Base-by-base conservation (phyloP, 2,797 vertebrate genomes). In the Furcifer pardalis region DNA sequence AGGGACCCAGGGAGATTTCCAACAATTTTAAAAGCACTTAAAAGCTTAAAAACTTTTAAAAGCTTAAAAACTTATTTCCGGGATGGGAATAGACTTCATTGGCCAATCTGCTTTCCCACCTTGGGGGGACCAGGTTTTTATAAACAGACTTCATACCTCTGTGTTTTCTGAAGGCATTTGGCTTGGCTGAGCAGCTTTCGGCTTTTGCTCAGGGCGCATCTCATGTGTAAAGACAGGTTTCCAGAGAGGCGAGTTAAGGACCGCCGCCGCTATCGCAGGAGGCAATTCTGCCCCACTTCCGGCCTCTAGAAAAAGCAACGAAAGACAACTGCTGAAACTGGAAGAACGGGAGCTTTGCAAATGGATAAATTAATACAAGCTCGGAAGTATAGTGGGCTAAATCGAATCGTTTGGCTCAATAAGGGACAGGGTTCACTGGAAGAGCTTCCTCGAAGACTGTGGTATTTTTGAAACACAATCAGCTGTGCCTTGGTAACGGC, bases 221-320 rank as follows among this genome's bases (percentile, higher is more conserved):
- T 97, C 98, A 40, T 99, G 97, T 88, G 97, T 96, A 93, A 99
- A 98, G 91, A 99, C 95, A n/a, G 97, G 97, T 93, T 98, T 99
- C 99, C 99, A 99, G 56, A 99, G 92, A 30, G 97, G 97, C 44
- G 97, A 99, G 78, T 96, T 96, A 88, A 99, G 96, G 92, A 99
- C 96, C 42, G 97, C 96, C 6, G 96, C 92, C 92, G 98, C 96
- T 95, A 98, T 97, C 84, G 96, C 92, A 6, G 96, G 90, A 72
- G 97, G 95, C 84, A 98, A 94, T 52, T 98, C 97, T 93, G 96
- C 95, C 44, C 97, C 93, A 23, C 93, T 93, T 83, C 96, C 96
- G 81, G 97, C 90, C 74, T 98, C 98, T 98, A 95, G 1, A 94
- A 92, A 86, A 85, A 92, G 79, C 66, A 89, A 83, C 56, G 46